Percentiles rank a stretch among this genome's conserved stretches.
Conservation (phyloP, 2,797 vertebrate species). For the Aselliscus stoliczkanus region DNA sequence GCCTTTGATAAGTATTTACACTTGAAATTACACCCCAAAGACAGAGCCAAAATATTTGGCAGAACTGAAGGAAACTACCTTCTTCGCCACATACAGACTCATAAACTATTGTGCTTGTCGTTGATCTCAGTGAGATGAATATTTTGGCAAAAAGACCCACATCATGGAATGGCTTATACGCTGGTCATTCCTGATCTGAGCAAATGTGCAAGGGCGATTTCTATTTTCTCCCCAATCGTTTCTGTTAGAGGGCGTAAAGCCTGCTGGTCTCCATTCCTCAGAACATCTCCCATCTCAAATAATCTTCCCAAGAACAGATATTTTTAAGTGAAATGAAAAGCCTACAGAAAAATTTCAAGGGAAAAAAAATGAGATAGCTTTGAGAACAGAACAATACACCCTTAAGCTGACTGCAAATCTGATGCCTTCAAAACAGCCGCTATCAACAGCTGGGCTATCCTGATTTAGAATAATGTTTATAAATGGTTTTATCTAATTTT, state of each 20-base stretch:
- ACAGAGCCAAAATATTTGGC: not conserved
- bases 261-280: not conserved
- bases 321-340: not conserved
- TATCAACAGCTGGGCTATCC: constrained; percentile 24
- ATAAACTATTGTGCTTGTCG: not conserved
- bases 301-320: not conserved
- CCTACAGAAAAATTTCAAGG: not conserved
- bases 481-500: constrained; percentile 60
- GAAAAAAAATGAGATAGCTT: not conserved
- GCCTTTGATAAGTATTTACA: not conserved
- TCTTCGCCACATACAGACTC: not conserved
- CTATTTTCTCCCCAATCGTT: not conserved
- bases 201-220: not conserved
- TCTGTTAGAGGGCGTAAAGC: not conserved
- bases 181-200: not conserved
- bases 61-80: not conserved
- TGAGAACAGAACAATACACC: not conserved
- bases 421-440: not conserved
- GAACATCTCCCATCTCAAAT: not conserved
- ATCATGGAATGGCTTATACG: not conserved
- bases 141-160: not conserved
- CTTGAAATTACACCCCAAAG: constrained; percentile 12
- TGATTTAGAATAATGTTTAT: constrained; percentile 47
- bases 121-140: not conserved
- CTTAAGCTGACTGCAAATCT: not conserved